These are phyloP conservation scores for Hystrix cristata DNA, from an alignment of 2,113 vertebrate species.

Conservation along the genomic window DNA sequence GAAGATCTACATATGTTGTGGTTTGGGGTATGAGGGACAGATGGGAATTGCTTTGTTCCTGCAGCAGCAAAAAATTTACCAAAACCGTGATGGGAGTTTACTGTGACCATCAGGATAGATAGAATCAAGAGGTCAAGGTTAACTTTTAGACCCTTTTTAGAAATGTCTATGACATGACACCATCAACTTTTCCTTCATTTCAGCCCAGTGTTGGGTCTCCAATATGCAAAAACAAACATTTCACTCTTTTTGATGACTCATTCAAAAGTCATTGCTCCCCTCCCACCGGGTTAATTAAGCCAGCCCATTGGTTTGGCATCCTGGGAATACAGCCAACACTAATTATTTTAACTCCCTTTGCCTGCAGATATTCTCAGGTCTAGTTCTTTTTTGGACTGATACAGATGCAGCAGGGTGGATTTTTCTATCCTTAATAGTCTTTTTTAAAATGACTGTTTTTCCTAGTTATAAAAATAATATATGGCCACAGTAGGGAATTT, in stretches of 20 bases:
- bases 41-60: not conserved
- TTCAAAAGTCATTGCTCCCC: conserved; percentile 11
- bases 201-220: not conserved
- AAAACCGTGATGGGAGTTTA: not conserved
- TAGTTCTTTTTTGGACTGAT: not conserved
- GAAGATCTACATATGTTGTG: not conserved
- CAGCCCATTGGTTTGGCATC: conserved; percentile 47
- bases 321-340: conserved; percentile 55
- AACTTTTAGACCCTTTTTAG: not conserved
- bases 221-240: not conserved
- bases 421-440: conserved; percentile 60
- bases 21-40: not conserved
- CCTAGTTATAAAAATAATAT: conserved; percentile 59
- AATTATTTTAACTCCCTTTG: conserved; percentile 35
- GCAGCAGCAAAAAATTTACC: not conserved
- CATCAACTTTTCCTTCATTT: not conserved
- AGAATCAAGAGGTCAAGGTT: not conserved
- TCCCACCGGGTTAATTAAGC: conserved; percentile 64
- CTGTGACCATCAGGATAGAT: not conserved
- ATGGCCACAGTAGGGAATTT: conserved; percentile 41
- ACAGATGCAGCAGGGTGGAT: conserved; percentile 23
- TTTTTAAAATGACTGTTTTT: conserved; percentile 31
- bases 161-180: not conserved
- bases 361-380: conserved; percentile 52
- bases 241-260: not conserved